phyloP scores from a whole-genome alignment of 2,888 invertebrate genomes.

The Byasa hedistus region DNA sequence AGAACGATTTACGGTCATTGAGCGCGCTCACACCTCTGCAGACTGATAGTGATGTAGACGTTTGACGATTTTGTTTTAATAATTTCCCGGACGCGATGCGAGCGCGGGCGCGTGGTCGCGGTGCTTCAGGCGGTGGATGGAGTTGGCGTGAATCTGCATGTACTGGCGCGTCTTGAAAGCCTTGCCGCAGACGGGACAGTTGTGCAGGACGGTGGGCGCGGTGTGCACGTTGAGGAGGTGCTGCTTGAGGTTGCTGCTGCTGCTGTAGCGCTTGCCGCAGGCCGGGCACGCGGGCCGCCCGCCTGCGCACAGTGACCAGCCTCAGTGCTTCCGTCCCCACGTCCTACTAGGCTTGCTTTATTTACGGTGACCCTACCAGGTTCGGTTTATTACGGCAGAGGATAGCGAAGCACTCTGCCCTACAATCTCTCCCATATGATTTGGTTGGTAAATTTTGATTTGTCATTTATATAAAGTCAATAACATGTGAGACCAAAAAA shows the following conservation, averaged over 20 bases:
- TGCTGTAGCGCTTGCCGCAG: slow-evolving; percentile 84
- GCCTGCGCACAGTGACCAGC: slow-evolving; percentile 60
- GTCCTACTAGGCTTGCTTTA: slow-evolving; percentile 31
- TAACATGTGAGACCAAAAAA: too few relatives aligned
- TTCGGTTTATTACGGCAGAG: too few relatives aligned
- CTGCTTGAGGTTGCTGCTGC: slow-evolving; percentile 85
- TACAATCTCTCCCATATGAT: too few relatives aligned
- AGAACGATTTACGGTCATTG: too few relatives aligned
- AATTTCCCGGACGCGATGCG: too few relatives aligned
- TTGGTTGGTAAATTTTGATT: too few relatives aligned
- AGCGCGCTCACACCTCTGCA: too few relatives aligned
- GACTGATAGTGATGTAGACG: too few relatives aligned
- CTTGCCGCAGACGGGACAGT: slow-evolving; percentile 83
- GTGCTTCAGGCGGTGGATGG: slow-evolving; percentile 83
- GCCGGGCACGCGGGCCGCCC: slow-evolving; percentile 82
- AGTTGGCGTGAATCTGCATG: slow-evolving; percentile 84
- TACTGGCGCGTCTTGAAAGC: slow-evolving; percentile 86
- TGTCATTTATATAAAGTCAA: too few relatives aligned
- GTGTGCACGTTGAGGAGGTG: slow-evolving; percentile 85
- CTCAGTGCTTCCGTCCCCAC: slow-evolving; percentile 19
- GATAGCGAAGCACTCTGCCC: too few relatives aligned
- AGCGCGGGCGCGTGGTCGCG: slow-evolving; percentile 8
- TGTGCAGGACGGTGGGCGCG: slow-evolving; percentile 79
- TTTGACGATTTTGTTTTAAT: too few relatives aligned
- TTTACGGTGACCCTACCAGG: too few relatives aligned